These are phyloP conservation scores for Saxidomus purpurata DNA, from an alignment of 1,140 invertebrate species.

Conservation along the genomic window DNA sequence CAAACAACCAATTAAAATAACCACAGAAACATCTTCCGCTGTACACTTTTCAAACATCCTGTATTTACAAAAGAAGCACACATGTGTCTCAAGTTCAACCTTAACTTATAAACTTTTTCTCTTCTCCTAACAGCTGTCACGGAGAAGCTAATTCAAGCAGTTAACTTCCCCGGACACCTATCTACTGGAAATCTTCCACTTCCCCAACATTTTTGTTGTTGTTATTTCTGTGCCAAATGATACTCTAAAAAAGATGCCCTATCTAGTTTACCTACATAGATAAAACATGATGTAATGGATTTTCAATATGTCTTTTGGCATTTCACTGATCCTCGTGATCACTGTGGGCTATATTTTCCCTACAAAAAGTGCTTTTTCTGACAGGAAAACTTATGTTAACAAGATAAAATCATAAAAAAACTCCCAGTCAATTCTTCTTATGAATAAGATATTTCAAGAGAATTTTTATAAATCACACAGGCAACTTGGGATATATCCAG, in stretches of 20 bases:
- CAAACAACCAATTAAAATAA: too few species aligned
- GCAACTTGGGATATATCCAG: too few species aligned
- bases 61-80: too few species aligned
- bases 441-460: too few species aligned
- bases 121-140: background rate
- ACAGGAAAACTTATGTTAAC: background rate
- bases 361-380: background rate
- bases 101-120: background rate
- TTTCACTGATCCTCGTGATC: background rate
- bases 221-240: slow-evolving; percentile 26
- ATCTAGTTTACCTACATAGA: background rate
- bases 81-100: background rate
- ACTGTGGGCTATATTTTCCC: background rate
- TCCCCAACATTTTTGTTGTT: background rate
- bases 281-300: slow-evolving; percentile 11
- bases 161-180: background rate
- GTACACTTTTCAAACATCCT: too few species aligned
- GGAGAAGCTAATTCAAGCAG: background rate
- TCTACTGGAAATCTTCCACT: slow-evolving; percentile 10
- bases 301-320: slow-evolving; percentile 16
- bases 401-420: background rate
- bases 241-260: background rate
- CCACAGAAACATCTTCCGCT: too few species aligned
- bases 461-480: too few species aligned
- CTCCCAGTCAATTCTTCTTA: too few species aligned